Conservation (phyloP, 1,140 invertebrate species). For the Phortica variegata region DNA sequence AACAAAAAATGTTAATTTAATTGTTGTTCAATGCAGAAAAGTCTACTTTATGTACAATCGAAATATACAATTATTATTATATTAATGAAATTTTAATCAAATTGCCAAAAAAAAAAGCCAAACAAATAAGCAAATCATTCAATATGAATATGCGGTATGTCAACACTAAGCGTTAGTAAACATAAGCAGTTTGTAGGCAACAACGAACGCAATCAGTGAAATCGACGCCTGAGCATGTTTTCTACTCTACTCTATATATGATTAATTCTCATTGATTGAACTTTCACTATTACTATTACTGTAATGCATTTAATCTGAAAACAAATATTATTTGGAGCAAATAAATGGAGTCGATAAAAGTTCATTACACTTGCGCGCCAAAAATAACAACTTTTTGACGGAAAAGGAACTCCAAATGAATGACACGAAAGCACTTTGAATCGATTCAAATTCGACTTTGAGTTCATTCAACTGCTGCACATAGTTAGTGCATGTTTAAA, state of each 20-base stretch:
- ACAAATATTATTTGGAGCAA: not conserved
- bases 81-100: not conserved
- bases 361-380: not conserved
- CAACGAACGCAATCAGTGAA: no score
- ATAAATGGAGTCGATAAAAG: not conserved
- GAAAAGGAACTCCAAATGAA: slow-evolving; percentile 22
- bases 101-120: no score
- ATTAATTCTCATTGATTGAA: no score
- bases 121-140: no score
- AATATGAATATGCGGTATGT: no score
- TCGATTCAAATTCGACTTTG: slow-evolving; percentile 14
- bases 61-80: not conserved
- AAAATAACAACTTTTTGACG: slow-evolving; percentile 1
- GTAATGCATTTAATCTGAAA: no score
- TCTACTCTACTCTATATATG: no score
- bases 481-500: slow-evolving; percentile 1
- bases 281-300: not conserved
- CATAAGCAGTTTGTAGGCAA: not conserved
- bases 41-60: no score
- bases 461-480: slow-evolving; percentile 43
- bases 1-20: not conserved
- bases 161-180: no score
- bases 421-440: slow-evolving; percentile 5
- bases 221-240: no score
- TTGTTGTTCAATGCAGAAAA: no score